These are phyloP conservation scores for Periparus ater DNA, from an alignment of 2,797 vertebrate species.

Conservation along the genomic window DNA sequence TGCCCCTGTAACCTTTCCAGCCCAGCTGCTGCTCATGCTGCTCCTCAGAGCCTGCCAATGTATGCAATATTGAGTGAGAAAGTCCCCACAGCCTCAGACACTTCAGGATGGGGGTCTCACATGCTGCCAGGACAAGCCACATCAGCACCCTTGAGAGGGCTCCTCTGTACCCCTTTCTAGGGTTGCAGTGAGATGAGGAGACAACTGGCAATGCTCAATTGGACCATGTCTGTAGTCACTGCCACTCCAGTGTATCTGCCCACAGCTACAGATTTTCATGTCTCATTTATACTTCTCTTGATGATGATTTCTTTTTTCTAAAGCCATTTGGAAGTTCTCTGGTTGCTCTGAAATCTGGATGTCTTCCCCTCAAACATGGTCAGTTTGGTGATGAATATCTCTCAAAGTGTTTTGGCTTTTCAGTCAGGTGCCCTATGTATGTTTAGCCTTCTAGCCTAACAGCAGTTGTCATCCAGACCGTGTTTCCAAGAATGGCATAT, in stretches of 20 bases:
- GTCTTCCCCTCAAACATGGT: background rate
- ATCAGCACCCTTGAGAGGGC: background rate
- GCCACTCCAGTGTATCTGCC: background rate
- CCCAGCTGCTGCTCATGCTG: background rate
- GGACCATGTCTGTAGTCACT: background rate
- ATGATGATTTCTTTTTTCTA: background rate
- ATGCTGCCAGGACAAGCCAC: background rate
- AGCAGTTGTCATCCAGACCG: background rate
- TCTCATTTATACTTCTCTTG: background rate
- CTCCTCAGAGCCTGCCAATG: background rate
- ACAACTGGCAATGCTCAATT: fast-evolving
- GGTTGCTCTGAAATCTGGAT: background rate
- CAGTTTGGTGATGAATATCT: background rate
- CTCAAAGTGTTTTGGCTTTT: background rate
- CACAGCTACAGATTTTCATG: background rate
- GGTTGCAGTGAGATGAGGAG: fast-evolving
- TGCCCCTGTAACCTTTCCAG: background rate
- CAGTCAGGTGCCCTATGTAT: fast-evolving
- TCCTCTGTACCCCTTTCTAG: background rate
- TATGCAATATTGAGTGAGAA: background rate
- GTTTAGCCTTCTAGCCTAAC: background rate
- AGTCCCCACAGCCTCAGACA: background rate
- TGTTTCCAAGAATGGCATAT: background rate
- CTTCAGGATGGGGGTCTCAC: fast-evolving
- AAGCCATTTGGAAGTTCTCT: background rate